A percentile compares a stretch with the other conserved stretches of the same genome.
Conservation (phyloP, 2,888 invertebrate genomes). For the Adineta ricciae region DNA sequence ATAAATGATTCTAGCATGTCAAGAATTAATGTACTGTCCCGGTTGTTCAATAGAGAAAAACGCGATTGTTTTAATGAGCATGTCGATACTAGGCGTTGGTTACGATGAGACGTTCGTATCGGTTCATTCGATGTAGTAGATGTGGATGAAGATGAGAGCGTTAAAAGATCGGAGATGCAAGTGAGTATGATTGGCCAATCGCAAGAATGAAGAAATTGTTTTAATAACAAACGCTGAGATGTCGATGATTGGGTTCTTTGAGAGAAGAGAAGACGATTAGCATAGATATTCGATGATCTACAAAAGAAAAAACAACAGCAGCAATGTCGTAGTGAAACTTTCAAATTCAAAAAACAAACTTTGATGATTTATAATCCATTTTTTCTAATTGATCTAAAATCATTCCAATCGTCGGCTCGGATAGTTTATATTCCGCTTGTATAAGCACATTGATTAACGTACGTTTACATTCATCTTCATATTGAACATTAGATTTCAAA, state of each 20-base stretch:
- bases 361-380: not conserved
- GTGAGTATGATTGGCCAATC: conserved; percentile 1
- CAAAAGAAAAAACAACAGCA: not conserved
- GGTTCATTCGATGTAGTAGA: no score
- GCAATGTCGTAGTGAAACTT: no score
- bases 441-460: not conserved
- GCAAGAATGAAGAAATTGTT: conserved; percentile 18
- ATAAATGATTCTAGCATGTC: conserved; percentile 10
- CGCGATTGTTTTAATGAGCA: not conserved
- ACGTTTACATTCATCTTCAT: conserved; percentile 18
- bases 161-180: not conserved
- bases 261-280: not conserved
- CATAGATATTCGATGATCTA: not conserved
- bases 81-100: not conserved
- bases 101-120: no score
- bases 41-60: not conserved
- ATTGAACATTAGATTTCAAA: not conserved
- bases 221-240: conserved; percentile 17
- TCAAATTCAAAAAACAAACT: no score
- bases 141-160: not conserved
- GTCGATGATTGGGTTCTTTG: not conserved
- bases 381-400: conserved; percentile 2
- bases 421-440: not conserved
- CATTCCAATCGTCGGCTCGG: not conserved
- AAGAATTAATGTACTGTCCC: not conserved